phyloP scores from a whole-genome alignment of 2,888 invertebrate species.

The Notocelia uddmanniana region DNA sequence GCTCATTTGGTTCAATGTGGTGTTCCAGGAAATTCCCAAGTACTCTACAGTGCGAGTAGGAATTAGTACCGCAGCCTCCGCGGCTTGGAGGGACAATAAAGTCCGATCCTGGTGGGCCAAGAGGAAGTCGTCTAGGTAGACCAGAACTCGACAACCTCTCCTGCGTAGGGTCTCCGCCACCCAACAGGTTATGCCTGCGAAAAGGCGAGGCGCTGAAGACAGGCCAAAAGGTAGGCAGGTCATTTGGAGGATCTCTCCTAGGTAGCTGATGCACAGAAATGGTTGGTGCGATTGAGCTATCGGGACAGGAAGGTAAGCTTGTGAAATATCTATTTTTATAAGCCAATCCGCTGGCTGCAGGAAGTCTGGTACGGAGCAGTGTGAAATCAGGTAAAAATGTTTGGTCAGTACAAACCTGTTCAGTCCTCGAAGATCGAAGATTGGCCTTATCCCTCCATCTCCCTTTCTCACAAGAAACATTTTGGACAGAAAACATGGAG shows the following conservation, averaged over 20 bases:
- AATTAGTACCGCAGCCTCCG: too few relatives aligned
- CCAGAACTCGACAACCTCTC: slow-evolving; percentile 26
- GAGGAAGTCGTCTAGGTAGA: slow-evolving; percentile 43
- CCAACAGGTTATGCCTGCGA: slow-evolving; percentile 39
- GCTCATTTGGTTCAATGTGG: neutral
- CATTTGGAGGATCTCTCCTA: slow-evolving; percentile 11
- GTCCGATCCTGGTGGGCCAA: slow-evolving; percentile 21
- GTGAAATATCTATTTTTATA: too few relatives aligned
- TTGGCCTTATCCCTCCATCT: neutral
- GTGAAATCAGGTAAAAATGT: slow-evolving; percentile 7
- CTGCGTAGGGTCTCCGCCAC: slow-evolving; percentile 30
- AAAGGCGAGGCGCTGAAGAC: too few relatives aligned
- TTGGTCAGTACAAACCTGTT: slow-evolving; percentile 3
- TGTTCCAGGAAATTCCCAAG: slow-evolving; percentile 6
- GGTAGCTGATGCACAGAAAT: slow-evolving; percentile 30
- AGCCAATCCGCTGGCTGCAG: too few relatives aligned
- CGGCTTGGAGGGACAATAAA: neutral
- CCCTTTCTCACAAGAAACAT: slow-evolving; percentile 3
- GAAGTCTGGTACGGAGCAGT: too few relatives aligned
- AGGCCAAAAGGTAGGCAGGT: slow-evolving; percentile 37
- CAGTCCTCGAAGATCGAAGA: slow-evolving; percentile 6
- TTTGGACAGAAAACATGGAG: neutral
- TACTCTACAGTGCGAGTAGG: slow-evolving; percentile 5
- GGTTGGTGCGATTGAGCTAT: slow-evolving; percentile 17
- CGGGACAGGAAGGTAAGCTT: too few relatives aligned